These are phyloP conservation scores for Drosophila nebulosa DNA, from an alignment of 1,140 invertebrate genomes.

Conservation along the genomic window DNA sequence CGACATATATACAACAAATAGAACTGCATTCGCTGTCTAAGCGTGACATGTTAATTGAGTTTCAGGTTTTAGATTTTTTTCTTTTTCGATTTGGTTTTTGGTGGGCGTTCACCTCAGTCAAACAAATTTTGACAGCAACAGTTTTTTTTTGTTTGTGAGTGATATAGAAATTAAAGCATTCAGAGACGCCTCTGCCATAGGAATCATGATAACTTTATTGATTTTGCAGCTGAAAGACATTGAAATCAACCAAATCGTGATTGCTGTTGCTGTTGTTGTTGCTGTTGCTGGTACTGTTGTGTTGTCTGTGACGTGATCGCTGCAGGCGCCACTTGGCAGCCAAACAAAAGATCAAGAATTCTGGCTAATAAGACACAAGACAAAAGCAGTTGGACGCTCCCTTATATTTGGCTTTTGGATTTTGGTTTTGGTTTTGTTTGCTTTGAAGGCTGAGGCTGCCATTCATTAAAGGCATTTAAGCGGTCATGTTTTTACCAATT, in stretches of 20 bases:
- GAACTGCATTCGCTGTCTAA: slow-evolving; percentile 67
- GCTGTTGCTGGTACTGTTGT: slow-evolving; percentile 26
- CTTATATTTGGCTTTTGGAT: slow-evolving; percentile 37
- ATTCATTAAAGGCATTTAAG: slow-evolving; percentile 73
- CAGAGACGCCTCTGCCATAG: slow-evolving; percentile 51
- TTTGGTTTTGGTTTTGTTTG: slow-evolving; percentile 21
- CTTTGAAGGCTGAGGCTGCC: slow-evolving; percentile 65
- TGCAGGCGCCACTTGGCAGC: slow-evolving; percentile 74
- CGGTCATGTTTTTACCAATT: slow-evolving; percentile 54
- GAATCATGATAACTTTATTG: slow-evolving; percentile 74
- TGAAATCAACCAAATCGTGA: slow-evolving; percentile 69
- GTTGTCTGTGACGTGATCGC: slow-evolving; percentile 74
- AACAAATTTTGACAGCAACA: slow-evolving; percentile 62
- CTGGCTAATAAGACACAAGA: slow-evolving; percentile 72
- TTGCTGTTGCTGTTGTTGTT: slow-evolving; percentile 24
- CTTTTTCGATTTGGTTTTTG: slow-evolving; percentile 2
- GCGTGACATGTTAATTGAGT: slow-evolving; percentile 77
- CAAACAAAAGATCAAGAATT: slow-evolving; percentile 74
- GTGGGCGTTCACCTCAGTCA: slow-evolving; percentile 58
- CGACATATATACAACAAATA: slow-evolving; percentile 1
- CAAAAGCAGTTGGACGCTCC: slow-evolving; percentile 69
- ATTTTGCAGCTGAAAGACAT: slow-evolving; percentile 65
- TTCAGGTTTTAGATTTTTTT: slow-evolving; percentile 37
- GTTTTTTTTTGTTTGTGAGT: slow-evolving; percentile 28
- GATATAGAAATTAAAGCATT: slow-evolving; percentile 52